A percentile compares a stretch with the other conserved stretches of the same genome.
These are phyloP conservation scores for Elanoides forficatus DNA, from an alignment of 2,113 vertebrate species.

Conservation along the genomic window DNA sequence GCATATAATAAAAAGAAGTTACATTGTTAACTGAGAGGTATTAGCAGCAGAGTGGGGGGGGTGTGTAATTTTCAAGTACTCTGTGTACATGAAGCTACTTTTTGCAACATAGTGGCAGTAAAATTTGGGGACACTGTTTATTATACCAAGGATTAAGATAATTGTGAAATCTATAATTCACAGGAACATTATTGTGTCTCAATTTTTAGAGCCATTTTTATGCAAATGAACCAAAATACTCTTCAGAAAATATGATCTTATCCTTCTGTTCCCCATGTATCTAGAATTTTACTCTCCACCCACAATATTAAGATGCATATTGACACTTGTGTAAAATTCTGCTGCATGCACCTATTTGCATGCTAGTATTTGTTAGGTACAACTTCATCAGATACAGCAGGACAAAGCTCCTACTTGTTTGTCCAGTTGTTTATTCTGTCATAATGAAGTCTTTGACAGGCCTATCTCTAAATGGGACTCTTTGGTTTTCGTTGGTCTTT, in stretches of 20 bases:
- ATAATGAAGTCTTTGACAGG: background rate
- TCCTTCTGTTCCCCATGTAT: background rate
- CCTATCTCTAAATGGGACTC: background rate
- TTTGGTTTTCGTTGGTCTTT: background rate
- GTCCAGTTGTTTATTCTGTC: background rate
- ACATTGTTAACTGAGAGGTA: background rate
- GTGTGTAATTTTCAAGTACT: background rate
- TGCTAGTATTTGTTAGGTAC: background rate
- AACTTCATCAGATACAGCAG: background rate
- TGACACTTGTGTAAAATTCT: background rate
- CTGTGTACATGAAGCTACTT: background rate
- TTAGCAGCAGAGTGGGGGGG: background rate
- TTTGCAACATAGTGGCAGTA: background rate
- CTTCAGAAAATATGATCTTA: background rate
- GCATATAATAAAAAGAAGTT: background rate
- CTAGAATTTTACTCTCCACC: background rate
- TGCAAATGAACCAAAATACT: background rate
- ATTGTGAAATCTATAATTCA: background rate
- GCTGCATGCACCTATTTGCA: fast-evolving
- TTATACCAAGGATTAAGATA: background rate
- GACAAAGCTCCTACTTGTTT: background rate
- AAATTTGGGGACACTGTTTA: background rate
- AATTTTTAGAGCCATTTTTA: background rate
- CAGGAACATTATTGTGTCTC: background rate
- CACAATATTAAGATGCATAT: background rate